Evolutionary conservation across 2,888 invertebrate genomes (phyloP), one percentile per base, ranked within the genome.

Genomic region (Nyleta sp.): DNA sequence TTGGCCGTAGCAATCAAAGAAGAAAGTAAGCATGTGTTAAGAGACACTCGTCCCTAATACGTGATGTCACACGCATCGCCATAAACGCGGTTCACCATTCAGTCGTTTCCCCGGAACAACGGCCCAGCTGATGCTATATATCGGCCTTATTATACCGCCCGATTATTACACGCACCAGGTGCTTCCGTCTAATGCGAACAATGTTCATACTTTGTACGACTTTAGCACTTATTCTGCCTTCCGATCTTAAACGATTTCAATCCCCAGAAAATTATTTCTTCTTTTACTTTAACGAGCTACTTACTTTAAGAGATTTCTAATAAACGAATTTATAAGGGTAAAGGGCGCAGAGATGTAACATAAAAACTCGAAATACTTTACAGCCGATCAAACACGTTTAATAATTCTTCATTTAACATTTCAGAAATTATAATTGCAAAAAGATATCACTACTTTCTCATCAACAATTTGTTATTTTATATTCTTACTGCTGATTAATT

Each of bases 21-120:
- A 67, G 77, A 77, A 77, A 77, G 77, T 50, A 10, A 60, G 48
- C 75, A 46, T 59, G 55, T 48, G 64, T 71, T 46, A 17, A 57
- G 59, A 55, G 82, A 83, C 82, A 80, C 80, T 80, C 83, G 83
- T 78, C 85, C 84, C 83, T 86, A 83, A 84, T 85, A 83, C 83
- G 81, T 81, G 82, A 82, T 83, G 70, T 62, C 59, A 84, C 82
- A 82, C 84, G 50, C 67, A 40, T 53, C 38, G 53, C 60, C 40
- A 20, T 67, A 67, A 48, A 13, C 22, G 53, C 57, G 24, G n/a
- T 53, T 22, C 50, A 31, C 48, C 55, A 42, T 48, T 60, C 13
- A 48, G 15, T 33, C 46, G 68, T 7, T 48, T 18, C 17, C 35
- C 15, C 31, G n/a, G 44, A 17, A 15, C 53, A 44, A 53, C 48